Conservation (phyloP, 2,797 vertebrate genomes). For the Spinus pinus region DNA sequence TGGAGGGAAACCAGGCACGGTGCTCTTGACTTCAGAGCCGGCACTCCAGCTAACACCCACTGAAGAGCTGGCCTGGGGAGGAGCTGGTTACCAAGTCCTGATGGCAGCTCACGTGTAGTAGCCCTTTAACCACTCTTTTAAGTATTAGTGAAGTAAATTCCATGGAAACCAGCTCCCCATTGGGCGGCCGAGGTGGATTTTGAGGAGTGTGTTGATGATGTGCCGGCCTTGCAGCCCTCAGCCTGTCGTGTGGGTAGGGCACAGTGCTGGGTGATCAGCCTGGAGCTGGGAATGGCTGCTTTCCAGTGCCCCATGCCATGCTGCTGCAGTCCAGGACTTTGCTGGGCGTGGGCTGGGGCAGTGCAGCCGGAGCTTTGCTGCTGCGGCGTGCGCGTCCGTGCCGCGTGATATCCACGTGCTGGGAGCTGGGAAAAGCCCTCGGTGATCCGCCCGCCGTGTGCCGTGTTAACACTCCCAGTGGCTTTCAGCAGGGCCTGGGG, state of each 20-base stretch:
- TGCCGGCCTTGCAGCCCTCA: background rate
- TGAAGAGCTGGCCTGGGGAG: background rate
- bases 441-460: rapidly evolving
- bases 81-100: background rate
- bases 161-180: background rate
- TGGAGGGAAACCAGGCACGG: rapidly evolving
- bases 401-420: rapidly evolving
- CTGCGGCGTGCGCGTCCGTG: rapidly evolving
- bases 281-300: background rate
- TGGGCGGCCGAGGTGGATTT: background rate
- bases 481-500: background rate
- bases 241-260: background rate
- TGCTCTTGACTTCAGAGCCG: background rate
- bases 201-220: background rate
- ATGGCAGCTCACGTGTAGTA: background rate
- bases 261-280: background rate
- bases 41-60: background rate
- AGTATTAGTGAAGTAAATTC: background rate
- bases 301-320: background rate
- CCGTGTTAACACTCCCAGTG: rapidly evolving
- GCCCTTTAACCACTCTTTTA: background rate
- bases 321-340: background rate
- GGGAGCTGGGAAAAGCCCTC: background rate
- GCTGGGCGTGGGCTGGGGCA: background rate
- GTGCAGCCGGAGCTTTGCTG: background rate